phyloP scores from a whole-genome alignment of 2,797 vertebrate genomes.

The Basileuterus tristriatus region DNA sequence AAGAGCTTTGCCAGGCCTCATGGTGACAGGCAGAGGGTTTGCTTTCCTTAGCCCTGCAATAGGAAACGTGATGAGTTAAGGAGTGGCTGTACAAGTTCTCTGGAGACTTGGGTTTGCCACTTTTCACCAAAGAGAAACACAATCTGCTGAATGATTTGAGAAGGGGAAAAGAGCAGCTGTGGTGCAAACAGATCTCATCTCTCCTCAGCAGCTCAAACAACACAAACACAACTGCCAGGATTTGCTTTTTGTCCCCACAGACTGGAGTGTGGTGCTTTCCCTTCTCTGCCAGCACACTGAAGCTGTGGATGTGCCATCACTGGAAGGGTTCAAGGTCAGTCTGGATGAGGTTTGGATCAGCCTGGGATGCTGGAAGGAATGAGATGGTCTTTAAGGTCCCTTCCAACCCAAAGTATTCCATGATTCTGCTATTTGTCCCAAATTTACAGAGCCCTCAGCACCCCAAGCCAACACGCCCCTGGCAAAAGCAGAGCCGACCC shows the following conservation, averaged over 20 bases:
- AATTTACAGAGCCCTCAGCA: not conserved
- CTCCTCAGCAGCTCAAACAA: not conserved
- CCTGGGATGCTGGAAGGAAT: not conserved
- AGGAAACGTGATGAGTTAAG: not conserved
- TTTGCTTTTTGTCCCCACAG: not conserved
- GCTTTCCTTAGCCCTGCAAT: not conserved
- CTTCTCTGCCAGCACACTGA: not conserved
- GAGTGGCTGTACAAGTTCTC: not conserved
- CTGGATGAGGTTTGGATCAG: not conserved
- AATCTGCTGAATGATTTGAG: not conserved
- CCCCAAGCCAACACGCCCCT: accelerated
- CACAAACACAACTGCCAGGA: not conserved
- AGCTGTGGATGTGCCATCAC: not conserved
- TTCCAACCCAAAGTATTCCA: not conserved
- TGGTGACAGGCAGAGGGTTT: not conserved
- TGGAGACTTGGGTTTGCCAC: not conserved
- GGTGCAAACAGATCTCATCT: not conserved
- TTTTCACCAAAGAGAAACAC: not conserved
- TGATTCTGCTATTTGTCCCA: accelerated
- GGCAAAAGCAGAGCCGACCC: not conserved
- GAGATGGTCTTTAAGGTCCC: not conserved
- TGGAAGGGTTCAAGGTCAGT: not conserved
- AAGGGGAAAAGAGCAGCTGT: not conserved
- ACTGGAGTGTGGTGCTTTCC: not conserved
- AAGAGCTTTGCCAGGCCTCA: not conserved